Percentiles rank a stretch among this genome's conserved stretches.
Evolutionary conservation across 1,140 invertebrate genomes (phyloP).

Genomic region (Hylaeus volcanicus): DNA sequence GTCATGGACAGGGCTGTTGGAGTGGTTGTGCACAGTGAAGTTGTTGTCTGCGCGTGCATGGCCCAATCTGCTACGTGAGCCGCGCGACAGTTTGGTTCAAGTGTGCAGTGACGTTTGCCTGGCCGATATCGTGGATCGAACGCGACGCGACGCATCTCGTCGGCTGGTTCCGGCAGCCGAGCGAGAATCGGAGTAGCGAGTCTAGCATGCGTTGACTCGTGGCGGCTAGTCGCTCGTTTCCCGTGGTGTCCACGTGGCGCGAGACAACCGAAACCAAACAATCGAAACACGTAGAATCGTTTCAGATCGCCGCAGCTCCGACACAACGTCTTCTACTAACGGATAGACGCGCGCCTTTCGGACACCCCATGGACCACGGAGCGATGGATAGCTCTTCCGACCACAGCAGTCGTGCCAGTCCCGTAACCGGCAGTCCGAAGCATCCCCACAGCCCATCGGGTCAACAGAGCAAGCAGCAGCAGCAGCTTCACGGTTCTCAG

Average conservation of each 20-base stretch:
- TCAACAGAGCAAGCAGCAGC: conserved; percentile 75
- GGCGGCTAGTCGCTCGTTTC: not conserved
- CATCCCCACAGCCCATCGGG: conserved; percentile 70
- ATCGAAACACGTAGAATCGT: too few relatives aligned
- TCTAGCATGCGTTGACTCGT: conserved; percentile 37
- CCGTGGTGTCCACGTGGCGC: conserved; percentile 47
- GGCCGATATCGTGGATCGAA: conserved; percentile 16
- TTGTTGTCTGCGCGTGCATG: conserved; percentile 36
- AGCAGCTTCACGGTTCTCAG: conserved; percentile 78
- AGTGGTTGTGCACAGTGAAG: conserved; percentile 61
- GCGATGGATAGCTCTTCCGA: conserved; percentile 85
- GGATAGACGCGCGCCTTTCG: conserved; percentile 46
- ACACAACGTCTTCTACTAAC: conserved; percentile 6
- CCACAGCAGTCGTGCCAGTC: conserved; percentile 79
- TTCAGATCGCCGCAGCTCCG: too few relatives aligned
- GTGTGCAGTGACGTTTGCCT: conserved; percentile 61
- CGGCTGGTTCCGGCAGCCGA: conserved; percentile 36
- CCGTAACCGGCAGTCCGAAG: conserved; percentile 76
- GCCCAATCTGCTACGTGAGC: conserved; percentile 38
- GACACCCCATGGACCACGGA: conserved; percentile 75
- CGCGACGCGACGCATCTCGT: conserved; percentile 21
- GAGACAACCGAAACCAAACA: not conserved
- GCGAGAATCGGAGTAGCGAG: not conserved
- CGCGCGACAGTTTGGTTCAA: conserved; percentile 19
- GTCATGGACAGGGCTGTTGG: conserved; percentile 62